Evolutionary conservation across 53 echinoderm and acorn worm species (phyloP).

Genomic region (Astropecten irregularis): DNA sequence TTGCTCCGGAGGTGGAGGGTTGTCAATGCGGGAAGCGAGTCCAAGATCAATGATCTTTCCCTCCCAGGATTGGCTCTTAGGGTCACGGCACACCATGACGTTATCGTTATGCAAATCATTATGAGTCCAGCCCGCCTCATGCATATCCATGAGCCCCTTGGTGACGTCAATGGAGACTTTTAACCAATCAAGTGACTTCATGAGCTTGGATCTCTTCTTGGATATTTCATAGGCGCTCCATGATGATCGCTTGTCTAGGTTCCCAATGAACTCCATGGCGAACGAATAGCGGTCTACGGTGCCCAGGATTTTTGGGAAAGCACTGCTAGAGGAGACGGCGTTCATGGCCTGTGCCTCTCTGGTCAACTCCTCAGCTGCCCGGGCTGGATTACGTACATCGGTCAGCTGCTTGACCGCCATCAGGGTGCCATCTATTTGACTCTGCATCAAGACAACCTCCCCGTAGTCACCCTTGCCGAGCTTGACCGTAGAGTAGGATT

Average conservation of each 20-base stretch:
- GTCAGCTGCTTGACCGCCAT: slow-evolving; percentile 34
- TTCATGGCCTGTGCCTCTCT: slow-evolving; percentile 53
- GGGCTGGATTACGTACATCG: neutral
- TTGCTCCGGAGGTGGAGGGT: slow-evolving; percentile 25
- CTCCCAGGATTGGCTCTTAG: slow-evolving; percentile 21
- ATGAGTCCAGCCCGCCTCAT: slow-evolving; percentile 47
- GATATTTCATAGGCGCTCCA: slow-evolving; percentile 25
- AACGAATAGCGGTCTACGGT: slow-evolving; percentile 27
- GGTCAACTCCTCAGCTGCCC: slow-evolving; percentile 3
- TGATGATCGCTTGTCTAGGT: slow-evolving; percentile 20
- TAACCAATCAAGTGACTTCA: slow-evolving; percentile 45
- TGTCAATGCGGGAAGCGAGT: slow-evolving; percentile 12
- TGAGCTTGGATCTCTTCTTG: neutral
- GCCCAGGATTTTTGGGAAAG: slow-evolving; percentile 29
- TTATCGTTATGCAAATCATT: slow-evolving; percentile 41
- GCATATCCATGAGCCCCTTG: slow-evolving; percentile 41
- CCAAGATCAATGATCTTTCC: slow-evolving; percentile 52
- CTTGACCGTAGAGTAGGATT: slow-evolving; percentile 33
- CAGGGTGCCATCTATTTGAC: neutral
- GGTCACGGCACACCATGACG: slow-evolving; percentile 44
- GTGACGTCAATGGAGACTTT: slow-evolving; percentile 45
- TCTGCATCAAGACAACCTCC: slow-evolving; percentile 49
- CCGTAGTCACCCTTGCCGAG: slow-evolving; percentile 33
- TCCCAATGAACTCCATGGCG: slow-evolving; percentile 51
- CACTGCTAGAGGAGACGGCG: slow-evolving; percentile 50